Evolutionary conservation across 2,888 invertebrate species (phyloP), one percentile per base, ranked within the genome.

Genomic region (Drosophila limbata): DNA sequence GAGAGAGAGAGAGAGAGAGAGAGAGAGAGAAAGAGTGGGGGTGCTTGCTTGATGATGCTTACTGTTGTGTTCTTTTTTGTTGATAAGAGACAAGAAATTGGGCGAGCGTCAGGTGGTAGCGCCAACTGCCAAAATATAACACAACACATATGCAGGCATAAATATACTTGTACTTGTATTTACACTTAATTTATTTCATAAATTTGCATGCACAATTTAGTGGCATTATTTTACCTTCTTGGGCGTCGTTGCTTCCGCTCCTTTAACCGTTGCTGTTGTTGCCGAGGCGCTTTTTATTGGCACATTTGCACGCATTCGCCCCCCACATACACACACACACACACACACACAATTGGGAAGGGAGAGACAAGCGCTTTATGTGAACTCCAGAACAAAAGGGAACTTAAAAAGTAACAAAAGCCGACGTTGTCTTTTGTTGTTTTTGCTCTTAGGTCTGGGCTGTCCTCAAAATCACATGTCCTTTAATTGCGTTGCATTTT

Each of bases 231-330:
- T 68, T 64, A 70, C 76, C 66, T 57, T 56, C 19, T 60, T 59
- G 57, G 69, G 56, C 37, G 52, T 63, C 44, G 68, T 52, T 68
- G 59, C 50, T 31, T 8, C 13, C 17, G 50, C 31, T 35, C 13
- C 35, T 35, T 4, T 5, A 5, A 13, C 13, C n/a, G 2, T 35
- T 35, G 35, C 5, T 37, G 5, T 9, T 62, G 68, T 65, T 67
- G 53, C 52, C 47, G 56, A 48, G 53, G 48, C 63, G 28, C 52
- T 57, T 68, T 57, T 59, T 64, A 59, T 77, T 73, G 64, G 80
- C 83, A 79, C 83, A 77, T 73, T 48, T 56, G 67, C 67, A 57
- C 47, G 40, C 56, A 63, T 63, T 63, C 35, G 52, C 52, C 42
- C 42, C 42, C 45, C 47, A 33, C 71, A 13, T 21, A 51, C 60